Evolutionary conservation across 2,113 vertebrate species (phyloP), one percentile per base, ranked within the genome.

Genomic region (Chloropsis hardwickii): DNA sequence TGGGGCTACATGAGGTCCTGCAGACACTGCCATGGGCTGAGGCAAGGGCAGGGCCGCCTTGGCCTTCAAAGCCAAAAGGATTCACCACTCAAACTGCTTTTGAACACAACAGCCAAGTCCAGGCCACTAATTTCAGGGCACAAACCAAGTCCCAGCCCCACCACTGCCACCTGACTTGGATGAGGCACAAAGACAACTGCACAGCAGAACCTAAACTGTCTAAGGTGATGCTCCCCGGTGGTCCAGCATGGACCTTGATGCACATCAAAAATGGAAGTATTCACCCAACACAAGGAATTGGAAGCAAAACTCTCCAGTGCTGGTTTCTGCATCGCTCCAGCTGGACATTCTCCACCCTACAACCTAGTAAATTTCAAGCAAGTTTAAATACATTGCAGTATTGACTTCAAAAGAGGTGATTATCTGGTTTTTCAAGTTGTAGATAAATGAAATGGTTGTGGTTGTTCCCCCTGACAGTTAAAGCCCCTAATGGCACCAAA

Each of bases 161-260:
- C 15, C 62, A 71, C 35, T 53, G 29, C 60, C n/a, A 27, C 24
- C 8, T 35, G 57, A 25, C 10, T 25, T 45, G 74, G 25, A 70
- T 9, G 10, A 25, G 17, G 22, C 11, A 42, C n/a, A 13, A 21
- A 62, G 22, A 71, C 3, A 71, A n/a, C 19, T 31, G 22, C 53
- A 24, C 24, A 78, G 60, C 17, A 70, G 81, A 53, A 8, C 23
- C 14, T 56, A 6, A 72, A 31, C 29, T 35, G 16, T 7, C 47
- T 8, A 31, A 19, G 9, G 45, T 40, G 72, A 57, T 48, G 67
- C 31, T 65, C 39, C 22, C 20, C 1, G 2, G 11, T 24, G 44
- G 24, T 73, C 50, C 24, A 76, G 37, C 25, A 42, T 0, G 1
- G 51, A 37, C 31, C 7, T 19, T 12, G 39, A 24, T 0, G 2